Evolutionary conservation across 2,113 vertebrate genomes (phyloP), one percentile per base, ranked within the genome.

Genomic region (Catharus bicknelli): DNA sequence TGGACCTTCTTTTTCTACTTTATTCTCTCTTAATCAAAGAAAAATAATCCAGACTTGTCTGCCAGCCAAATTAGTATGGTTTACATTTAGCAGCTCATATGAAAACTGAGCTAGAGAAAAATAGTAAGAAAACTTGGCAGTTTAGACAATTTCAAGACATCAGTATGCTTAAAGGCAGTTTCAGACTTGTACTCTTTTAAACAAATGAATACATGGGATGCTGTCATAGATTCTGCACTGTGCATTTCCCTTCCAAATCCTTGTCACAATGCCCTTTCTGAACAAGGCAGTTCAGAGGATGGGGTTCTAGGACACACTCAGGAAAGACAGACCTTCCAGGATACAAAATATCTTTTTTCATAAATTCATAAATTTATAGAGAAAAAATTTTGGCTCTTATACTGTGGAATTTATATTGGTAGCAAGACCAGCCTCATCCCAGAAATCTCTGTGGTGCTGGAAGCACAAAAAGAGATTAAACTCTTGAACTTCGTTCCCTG

Each of bases 191-290:
- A 63, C 47, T 84, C 64, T 68, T 88, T 81, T 86, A 75, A 85
- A 94, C 23, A 93, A 95, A 85, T 10, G 11, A 69, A 51, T 54
- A 89, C 36, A 72, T 11, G 42, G 75, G 93, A 93, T 53, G 55
- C 62, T 68, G 63, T 69, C 8, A 18, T 62, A 78, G 63, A 90
- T 69, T 55, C 8, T 14, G 50, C 59, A 43, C 48, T 94, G 19
- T 32, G 38, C 75, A 43, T 84, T 87, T 89, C 45, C 68, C 32
- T 83, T 86, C 47, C 70, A 90, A 96, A 69, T 78, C 67, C 85
- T 73, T 93, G 51, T 74, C 48, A 47, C 13, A 10, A 72, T 48
- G 88, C 3, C 13, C 10, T 58, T 81, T 80, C 83, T 80, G 34
- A 90, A 51, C 53, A 78, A 94, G 25, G 51, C 47, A 81, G 50